These are phyloP conservation scores for Diaprepes abbreviatus DNA, from an alignment of 2,888 invertebrate genomes.

Conservation along the genomic window DNA sequence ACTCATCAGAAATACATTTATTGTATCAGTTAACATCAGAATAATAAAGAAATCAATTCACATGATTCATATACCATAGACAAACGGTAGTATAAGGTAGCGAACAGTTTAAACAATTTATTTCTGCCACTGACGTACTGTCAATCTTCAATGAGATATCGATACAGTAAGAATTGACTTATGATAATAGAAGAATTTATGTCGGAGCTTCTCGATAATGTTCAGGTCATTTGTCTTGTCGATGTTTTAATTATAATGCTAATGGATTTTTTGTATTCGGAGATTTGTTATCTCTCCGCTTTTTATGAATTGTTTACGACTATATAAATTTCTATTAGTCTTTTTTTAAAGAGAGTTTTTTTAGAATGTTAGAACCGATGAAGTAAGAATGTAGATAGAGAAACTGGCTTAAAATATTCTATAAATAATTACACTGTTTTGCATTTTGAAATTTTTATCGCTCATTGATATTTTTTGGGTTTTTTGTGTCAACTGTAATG, in stretches of 20 bases:
- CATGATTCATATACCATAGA: background rate
- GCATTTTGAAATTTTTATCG: too few species aligned
- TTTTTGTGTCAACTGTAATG: too few species aligned
- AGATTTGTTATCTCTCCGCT: constrained; percentile 13
- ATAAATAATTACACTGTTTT: too few species aligned
- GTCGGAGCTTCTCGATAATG: constrained; percentile 33
- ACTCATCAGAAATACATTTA: too few species aligned
- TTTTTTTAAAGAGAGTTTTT: too few species aligned
- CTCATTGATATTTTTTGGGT: too few species aligned
- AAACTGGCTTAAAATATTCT: too few species aligned
- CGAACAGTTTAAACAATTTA: background rate
- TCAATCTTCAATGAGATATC: background rate
- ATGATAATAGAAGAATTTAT: constrained; percentile 38
- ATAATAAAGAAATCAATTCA: background rate
- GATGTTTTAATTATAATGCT: constrained; percentile 46
- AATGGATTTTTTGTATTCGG: constrained; percentile 39
- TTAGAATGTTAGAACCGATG: too few species aligned
- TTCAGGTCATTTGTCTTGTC: constrained; percentile 43
- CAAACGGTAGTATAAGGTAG: background rate
- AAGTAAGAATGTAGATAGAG: too few species aligned
- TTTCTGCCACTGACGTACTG: background rate
- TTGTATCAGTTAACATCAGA: too few species aligned
- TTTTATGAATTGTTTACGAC: background rate
- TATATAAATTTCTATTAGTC: too few species aligned
- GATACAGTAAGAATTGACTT: constrained; percentile 19